These are phyloP conservation scores for Andinoacara biseriatus DNA, from an alignment of 2,113 vertebrate genomes.

Conservation along the genomic window DNA sequence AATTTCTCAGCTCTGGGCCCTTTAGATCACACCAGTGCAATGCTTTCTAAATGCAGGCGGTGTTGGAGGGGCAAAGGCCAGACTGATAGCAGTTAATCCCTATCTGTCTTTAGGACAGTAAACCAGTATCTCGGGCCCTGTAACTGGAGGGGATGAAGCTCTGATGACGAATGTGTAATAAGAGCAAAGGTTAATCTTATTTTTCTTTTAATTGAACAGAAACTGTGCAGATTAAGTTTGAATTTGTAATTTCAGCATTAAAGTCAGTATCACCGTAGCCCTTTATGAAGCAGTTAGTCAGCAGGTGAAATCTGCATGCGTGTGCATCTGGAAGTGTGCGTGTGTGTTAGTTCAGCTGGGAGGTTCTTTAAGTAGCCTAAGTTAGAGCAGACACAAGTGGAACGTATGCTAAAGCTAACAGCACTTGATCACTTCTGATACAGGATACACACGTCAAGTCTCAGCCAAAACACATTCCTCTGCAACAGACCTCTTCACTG, in stretches of 20 bases:
- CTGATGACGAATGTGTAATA: conserved; percentile 19
- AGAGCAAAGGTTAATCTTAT: conserved; percentile 42
- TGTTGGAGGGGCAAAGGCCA: conserved; percentile 26
- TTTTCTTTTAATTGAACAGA: neutral
- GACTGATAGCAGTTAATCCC: conserved; percentile 43
- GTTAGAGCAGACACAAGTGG: conserved; percentile 44
- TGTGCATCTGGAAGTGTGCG: conserved; percentile 5
- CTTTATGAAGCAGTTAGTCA: neutral
- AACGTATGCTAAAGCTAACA: conserved; percentile 63
- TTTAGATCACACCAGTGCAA: neutral
- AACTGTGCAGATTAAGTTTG: neutral
- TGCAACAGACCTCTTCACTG: conserved; percentile 52
- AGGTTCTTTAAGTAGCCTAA: conserved; percentile 64
- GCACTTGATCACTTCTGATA: conserved; percentile 37
- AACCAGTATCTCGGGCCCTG: neutral
- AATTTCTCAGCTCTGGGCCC: conserved; percentile 5
- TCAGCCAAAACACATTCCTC: conserved; percentile 69
- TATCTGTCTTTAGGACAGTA: conserved; percentile 29
- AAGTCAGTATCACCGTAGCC: neutral
- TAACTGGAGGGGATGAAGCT: neutral
- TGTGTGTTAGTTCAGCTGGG: conserved; percentile 68
- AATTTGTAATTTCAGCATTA: neutral
- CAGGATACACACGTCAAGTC: conserved; percentile 46
- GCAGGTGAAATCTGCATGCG: neutral
- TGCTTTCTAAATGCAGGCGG: conserved; percentile 19